Conservation (phyloP, 2,113 vertebrate genomes). For the Penelope pileata region DNA sequence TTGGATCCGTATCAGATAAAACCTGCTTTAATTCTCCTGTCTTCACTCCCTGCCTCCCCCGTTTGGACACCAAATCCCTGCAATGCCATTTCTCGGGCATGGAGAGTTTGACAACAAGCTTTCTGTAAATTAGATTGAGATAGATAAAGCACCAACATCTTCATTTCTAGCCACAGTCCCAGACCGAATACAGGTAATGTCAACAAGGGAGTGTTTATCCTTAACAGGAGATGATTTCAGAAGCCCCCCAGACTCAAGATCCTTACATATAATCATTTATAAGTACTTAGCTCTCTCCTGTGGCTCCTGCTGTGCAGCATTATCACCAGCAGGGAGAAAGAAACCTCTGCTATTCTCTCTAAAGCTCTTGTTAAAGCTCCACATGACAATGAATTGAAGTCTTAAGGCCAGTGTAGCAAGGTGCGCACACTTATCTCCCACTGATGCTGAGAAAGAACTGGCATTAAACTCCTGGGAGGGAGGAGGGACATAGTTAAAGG, state of each 20-base stretch:
- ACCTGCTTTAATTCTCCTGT: not conserved
- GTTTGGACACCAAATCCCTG: not conserved
- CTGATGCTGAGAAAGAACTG: not conserved
- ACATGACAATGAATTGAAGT: not conserved
- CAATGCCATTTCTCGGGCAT: not conserved
- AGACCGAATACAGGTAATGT: not conserved
- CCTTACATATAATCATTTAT: not conserved
- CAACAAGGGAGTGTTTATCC: not conserved
- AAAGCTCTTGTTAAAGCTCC: not conserved
- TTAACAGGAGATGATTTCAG: not conserved
- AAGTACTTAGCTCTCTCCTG: not conserved
- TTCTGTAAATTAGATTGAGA: constrained; percentile 34
- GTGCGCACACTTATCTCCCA: not conserved
- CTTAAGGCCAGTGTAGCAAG: not conserved
- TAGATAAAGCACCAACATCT: constrained; percentile 56
- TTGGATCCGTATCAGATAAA: constrained; percentile 21
- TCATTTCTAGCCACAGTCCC: constrained; percentile 40
- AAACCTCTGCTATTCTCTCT: not conserved
- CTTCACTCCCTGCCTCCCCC: not conserved
- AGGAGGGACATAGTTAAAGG: not conserved
- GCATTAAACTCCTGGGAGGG: not conserved
- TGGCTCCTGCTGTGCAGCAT: not conserved
- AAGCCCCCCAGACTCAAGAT: not conserved
- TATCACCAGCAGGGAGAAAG: not conserved
- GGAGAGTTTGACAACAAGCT: constrained; percentile 46